A percentile compares a stretch with the other conserved stretches of the same genome.
Evolutionary conservation across 2,888 invertebrate species (phyloP).

Genomic region (Agrochola circellaris): DNA sequence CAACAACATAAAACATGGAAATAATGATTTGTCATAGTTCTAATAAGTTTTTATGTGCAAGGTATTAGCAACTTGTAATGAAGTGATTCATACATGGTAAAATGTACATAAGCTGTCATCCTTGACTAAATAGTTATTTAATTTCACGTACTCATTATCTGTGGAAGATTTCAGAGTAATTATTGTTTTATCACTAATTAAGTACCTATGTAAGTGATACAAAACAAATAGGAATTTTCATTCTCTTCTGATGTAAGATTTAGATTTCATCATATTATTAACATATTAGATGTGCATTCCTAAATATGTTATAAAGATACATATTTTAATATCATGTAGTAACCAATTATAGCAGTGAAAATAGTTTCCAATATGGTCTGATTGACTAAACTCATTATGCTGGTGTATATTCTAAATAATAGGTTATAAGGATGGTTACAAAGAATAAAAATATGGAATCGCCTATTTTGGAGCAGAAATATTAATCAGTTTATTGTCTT

Average conservation of each 20-base stretch:
- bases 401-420: background rate
- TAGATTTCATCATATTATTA: constrained; percentile 11
- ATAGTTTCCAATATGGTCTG: background rate
- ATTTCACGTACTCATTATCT: constrained; percentile 22
- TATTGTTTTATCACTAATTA: constrained; percentile 15
- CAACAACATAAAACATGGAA: constrained; percentile 11
- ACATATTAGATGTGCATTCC: background rate
- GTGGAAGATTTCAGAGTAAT: constrained; percentile 34
- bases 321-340: constrained; percentile 3
- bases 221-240: constrained; percentile 15
- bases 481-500: background rate
- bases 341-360: background rate
- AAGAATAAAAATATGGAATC: background rate
- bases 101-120: constrained; percentile 32
- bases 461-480: background rate
- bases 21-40: constrained; percentile 37
- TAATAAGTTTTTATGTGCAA: constrained; percentile 23
- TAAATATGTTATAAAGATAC: background rate
- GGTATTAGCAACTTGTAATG: constrained; percentile 17
- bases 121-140: constrained; percentile 44
- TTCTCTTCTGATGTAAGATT: background rate
- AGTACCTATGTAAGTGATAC: constrained; percentile 3
- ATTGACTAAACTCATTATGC: no score
- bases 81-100: constrained; percentile 47
- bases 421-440: no score